These are phyloP conservation scores for Coccyzus lansbergi DNA, from an alignment of 2,797 vertebrate species.

Conservation along the genomic window DNA sequence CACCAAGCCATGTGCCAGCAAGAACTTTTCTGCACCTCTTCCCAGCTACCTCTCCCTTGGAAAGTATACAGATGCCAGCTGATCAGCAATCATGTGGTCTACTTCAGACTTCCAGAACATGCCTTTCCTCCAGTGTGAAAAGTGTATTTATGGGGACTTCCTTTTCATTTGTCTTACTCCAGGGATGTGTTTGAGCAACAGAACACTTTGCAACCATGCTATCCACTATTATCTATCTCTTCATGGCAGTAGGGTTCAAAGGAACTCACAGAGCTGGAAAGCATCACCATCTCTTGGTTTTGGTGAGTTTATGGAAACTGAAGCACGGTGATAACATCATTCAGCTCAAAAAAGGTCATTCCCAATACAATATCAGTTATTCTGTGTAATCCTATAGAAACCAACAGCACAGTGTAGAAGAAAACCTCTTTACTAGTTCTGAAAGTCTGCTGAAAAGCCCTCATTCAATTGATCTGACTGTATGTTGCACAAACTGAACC, in stretches of 20 bases:
- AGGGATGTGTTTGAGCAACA: slow-evolving; percentile 3
- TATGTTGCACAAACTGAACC: neutral
- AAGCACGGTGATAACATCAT: neutral
- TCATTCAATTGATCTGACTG: neutral
- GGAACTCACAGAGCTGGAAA: neutral
- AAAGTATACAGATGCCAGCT: neutral
- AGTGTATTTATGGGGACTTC: neutral
- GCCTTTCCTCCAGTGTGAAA: neutral
- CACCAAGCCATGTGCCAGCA: too few species aligned
- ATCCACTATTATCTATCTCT: neutral
- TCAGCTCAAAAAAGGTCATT: neutral
- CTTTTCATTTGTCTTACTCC: neutral
- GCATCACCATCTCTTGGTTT: neutral
- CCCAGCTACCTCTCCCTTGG: neutral
- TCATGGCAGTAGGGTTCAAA: slow-evolving; percentile 48
- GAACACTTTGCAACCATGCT: neutral
- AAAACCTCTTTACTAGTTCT: neutral
- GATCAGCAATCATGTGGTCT: neutral
- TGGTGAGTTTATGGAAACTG: neutral
- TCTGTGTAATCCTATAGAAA: neutral
- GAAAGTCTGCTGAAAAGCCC: neutral
- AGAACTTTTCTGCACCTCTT: neutral
- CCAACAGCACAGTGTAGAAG: neutral
- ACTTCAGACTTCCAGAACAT: neutral
- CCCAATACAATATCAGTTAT: neutral